phyloP scores from a whole-genome alignment of 92 coral and sea anemone species.

The Muricea muricata region DNA sequence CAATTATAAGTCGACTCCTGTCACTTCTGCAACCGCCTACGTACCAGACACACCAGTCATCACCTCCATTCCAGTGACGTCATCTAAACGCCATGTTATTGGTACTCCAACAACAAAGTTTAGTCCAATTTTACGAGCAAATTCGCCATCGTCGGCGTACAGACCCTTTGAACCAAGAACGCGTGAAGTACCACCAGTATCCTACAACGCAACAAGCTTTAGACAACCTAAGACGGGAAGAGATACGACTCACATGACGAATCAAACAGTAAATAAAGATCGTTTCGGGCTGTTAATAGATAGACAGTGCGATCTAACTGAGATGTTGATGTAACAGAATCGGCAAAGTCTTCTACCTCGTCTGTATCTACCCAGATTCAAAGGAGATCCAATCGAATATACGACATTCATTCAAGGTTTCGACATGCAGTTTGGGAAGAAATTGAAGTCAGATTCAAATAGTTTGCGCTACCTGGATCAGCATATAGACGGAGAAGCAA shows the following conservation, averaged over 20 bases:
- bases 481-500: background rate
- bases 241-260: background rate
- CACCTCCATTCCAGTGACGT: no score
- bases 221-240: no score
- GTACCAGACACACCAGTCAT: background rate
- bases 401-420: conserved; percentile 11
- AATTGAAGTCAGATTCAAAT: background rate
- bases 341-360: background rate
- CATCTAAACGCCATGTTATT: no score
- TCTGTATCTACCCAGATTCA: background rate
- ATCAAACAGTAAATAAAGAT: background rate
- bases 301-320: conserved; percentile 3
- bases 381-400: conserved; percentile 18
- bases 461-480: background rate
- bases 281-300: background rate
- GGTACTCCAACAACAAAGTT: no score
- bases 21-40: background rate
- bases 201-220: no score
- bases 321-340: background rate
- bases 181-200: no score
- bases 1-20: background rate
- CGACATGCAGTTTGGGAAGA: background rate
- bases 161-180: no score
- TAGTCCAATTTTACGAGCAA: no score
- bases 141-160: no score